Evolutionary conservation across 2,113 vertebrate species (phyloP), one percentile per base, ranked within the genome.

Genomic region (Galbula dea): DNA sequence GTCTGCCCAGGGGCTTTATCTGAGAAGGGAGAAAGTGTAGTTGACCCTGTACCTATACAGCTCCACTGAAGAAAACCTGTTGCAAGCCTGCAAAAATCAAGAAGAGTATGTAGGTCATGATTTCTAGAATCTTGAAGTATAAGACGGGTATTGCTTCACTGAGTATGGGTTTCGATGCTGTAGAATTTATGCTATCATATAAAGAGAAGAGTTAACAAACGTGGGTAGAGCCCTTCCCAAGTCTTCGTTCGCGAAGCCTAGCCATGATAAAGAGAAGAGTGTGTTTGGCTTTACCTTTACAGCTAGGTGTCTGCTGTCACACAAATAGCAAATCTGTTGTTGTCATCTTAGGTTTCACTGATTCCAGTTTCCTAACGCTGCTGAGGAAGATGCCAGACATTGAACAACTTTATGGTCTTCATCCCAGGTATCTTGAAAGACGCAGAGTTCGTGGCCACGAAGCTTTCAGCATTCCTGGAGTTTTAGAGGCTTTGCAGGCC

Each of bases 301-400:
- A 90, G 41, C 59, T 32, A 49, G 61, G 49, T 81, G 65, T 71
- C 48, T 84, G 20, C 69, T 96, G 79, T 87, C 74, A 68, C 87
- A 91, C 65, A 83, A 92, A 85, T 88, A 83, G 89, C 84, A 86
- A 93, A 92, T 94, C 90, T 96, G 73, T 83, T 95, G 83, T 96
- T 93, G 54, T 97, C 67, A 95, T 96, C 92, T 90, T 96, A 99
- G 99, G 99, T 86, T 99, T 99, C 94, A 99, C 99, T 94, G 99
- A 99, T 95, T 98, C 98, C 97, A 99, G 99, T 97, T 99, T 99
- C 96, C 98, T 99, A 89, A 98, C 98, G 22, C 98, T 99, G 41
- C 87, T 99, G 95, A 99, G 99, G 98, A 99, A 99, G 97, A 99
- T 99, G 98, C 99, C 99, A 75, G 99, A 99, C 74, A 97, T 99